phyloP scores from a whole-genome alignment of 2,888 invertebrate species.

The Erpobdella octoculata region DNA sequence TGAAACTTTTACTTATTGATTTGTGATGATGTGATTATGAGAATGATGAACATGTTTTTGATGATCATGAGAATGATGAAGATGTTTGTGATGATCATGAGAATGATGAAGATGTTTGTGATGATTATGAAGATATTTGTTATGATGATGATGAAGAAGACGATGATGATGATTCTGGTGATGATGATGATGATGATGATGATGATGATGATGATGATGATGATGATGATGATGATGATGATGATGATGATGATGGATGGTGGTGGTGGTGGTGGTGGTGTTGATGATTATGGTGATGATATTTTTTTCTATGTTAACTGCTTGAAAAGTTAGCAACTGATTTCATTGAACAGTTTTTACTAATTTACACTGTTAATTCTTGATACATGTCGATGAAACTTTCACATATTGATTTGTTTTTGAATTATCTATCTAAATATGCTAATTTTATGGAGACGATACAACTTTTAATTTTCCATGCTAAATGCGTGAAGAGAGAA shows the following conservation, averaged over 20 bases:
- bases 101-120: not conserved
- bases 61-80: constrained; percentile 5
- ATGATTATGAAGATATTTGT: not conserved
- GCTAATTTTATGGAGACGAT: too few species aligned
- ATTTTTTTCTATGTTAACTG: not conserved
- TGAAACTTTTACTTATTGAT: too few species aligned
- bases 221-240: constrained; percentile 3
- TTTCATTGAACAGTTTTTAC: too few species aligned
- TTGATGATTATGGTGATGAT: constrained; percentile 1
- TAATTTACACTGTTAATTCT: too few species aligned
- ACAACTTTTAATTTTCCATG: too few species aligned
- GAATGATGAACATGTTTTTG: not conserved
- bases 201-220: not conserved
- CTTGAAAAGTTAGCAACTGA: not conserved
- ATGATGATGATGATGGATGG: constrained; percentile 5
- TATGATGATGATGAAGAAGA: not conserved
- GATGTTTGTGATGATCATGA: not conserved
- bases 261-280: constrained; percentile 3
- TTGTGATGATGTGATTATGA: too few species aligned
- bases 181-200: constrained; percentile 10
- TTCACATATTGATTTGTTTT: too few species aligned
- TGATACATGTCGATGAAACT: too few species aligned
- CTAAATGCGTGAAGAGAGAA: too few species aligned
- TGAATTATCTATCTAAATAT: too few species aligned
- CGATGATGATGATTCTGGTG: constrained; percentile 20